Evolutionary conservation across 2,888 invertebrate genomes (phyloP).

Genomic region (Cephus sareptanus): DNA sequence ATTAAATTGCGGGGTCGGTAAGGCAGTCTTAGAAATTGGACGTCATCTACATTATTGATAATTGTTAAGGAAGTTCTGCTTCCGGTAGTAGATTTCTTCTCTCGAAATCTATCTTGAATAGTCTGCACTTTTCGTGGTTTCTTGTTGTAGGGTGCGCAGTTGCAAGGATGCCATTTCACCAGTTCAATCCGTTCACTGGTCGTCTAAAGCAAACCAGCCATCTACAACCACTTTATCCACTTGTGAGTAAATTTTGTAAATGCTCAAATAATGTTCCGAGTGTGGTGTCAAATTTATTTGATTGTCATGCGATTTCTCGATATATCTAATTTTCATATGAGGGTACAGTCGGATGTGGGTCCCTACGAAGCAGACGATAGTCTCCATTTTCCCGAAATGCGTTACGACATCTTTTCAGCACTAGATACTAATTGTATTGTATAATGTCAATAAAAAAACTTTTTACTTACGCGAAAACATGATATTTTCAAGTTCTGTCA

Average conservation of each 20-base stretch:
- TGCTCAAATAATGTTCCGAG: background rate
- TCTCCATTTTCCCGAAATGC: background rate
- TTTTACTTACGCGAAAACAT: background rate
- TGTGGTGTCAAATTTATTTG: background rate
- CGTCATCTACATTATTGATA: background rate
- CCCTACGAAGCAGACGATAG: background rate
- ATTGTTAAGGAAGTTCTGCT: background rate
- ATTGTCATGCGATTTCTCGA: background rate
- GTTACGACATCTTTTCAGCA: background rate
- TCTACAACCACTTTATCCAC: conserved; percentile 36
- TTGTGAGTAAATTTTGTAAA: conserved; percentile 35
- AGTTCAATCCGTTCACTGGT: conserved; percentile 39
- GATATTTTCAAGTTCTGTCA: background rate
- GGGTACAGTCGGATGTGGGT: background rate
- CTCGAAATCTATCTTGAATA: background rate
- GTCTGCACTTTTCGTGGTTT: background rate
- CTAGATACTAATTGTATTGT: background rate
- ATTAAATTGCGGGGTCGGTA: background rate
- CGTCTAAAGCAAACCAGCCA: conserved; percentile 31
- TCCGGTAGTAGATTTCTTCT: background rate
- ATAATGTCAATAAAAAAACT: background rate
- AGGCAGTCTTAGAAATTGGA: background rate
- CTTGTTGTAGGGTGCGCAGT: conserved; percentile 6
- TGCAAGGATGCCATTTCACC: conserved; percentile 39
- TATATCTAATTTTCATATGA: background rate